A percentile compares a stretch with the other conserved stretches of the same genome.
These are phyloP conservation scores for Drosophila longiperda DNA, from an alignment of 2,888 invertebrate genomes.

Conservation along the genomic window DNA sequence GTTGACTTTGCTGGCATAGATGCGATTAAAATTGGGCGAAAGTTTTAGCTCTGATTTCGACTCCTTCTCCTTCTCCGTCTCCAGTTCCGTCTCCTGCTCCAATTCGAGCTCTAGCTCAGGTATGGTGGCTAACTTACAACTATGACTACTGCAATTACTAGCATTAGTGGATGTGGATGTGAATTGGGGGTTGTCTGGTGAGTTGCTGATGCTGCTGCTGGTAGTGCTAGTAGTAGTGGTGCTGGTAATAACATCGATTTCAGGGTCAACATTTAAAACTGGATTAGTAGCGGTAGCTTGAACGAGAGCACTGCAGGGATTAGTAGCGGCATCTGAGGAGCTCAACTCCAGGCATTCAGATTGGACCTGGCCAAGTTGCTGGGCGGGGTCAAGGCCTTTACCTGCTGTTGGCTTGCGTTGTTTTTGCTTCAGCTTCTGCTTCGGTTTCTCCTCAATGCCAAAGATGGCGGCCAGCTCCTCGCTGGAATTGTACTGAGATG, in stretches of 20 bases:
- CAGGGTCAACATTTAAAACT: slow-evolving; percentile 66
- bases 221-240: slow-evolving; percentile 35
- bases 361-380: slow-evolving; percentile 22
- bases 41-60: slow-evolving; percentile 54
- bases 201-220: slow-evolving; percentile 7
- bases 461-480: slow-evolving; percentile 89
- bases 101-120: slow-evolving; percentile 61
- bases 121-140: slow-evolving; percentile 83
- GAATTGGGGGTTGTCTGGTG: slow-evolving; percentile 24
- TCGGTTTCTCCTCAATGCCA: slow-evolving; percentile 84
- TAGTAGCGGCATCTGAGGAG: slow-evolving; percentile 59
- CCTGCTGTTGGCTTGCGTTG: slow-evolving; percentile 70
- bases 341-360: slow-evolving; percentile 22
- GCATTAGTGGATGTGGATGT: slow-evolving; percentile 63
- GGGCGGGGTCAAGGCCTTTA: slow-evolving; percentile 66
- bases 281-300: slow-evolving; percentile 68
- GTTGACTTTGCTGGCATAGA: slow-evolving; percentile 81
- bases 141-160: slow-evolving; percentile 75
- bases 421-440: slow-evolving; percentile 52
- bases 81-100: slow-evolving; percentile 11
- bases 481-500: slow-evolving; percentile 88
- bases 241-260: slow-evolving; percentile 58
- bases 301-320: slow-evolving; percentile 64
- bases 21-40: slow-evolving; percentile 79
- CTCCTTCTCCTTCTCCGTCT: slow-evolving; percentile 29